Evolutionary conservation across 2,888 invertebrate species (phyloP), one percentile per base, ranked within the genome.

Genomic region (Cantharis rufa): DNA sequence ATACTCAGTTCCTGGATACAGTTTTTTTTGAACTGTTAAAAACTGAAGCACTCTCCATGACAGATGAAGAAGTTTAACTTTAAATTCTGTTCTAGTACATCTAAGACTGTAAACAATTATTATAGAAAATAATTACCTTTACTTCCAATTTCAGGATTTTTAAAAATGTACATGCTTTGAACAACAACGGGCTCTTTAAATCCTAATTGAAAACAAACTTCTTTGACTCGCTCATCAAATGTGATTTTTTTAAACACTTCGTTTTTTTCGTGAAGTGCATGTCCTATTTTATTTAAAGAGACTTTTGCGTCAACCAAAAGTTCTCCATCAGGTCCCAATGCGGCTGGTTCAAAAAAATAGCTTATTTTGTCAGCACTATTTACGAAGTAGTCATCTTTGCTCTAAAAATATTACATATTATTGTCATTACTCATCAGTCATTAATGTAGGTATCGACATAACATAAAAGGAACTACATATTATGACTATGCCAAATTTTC

Each of bases 101-200:
- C 32, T 69, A 10, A 11, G 16, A 24, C 21, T 11, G 18, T 21
- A 11, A 28, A 3, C 10, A 27, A 27, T 10, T 27, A 27, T 10
- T 27, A 27, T 27, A 27, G 27, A 13, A 69, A 24, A 48, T 10
- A 48, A 83, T 82, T 89, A 96, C 96, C 96, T 93, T 95, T 95
- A 4, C 96, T 94, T 0, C 98, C 98, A 76, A 96, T 90, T 15
- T 93, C 92, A 0, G 98, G 97, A 89, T 97, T 97, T 90, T 99
- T 99, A 88, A 96, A 99, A 79, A 99, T 98, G 85, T 96, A 96
- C 99, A 99, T 99, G 89, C 98, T 98, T 87, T 99, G 99, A 1
- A 94, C 94, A 0, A 99, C 91, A 0, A 94, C 93, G 0, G 99
- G 99, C 62, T 95, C 94, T 74, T 90, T 89, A 78, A 94, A 91